Evolutionary conservation across 2,113 vertebrate species (phyloP), one percentile per base, ranked within the genome.

Genomic region (Podilymbus podiceps): DNA sequence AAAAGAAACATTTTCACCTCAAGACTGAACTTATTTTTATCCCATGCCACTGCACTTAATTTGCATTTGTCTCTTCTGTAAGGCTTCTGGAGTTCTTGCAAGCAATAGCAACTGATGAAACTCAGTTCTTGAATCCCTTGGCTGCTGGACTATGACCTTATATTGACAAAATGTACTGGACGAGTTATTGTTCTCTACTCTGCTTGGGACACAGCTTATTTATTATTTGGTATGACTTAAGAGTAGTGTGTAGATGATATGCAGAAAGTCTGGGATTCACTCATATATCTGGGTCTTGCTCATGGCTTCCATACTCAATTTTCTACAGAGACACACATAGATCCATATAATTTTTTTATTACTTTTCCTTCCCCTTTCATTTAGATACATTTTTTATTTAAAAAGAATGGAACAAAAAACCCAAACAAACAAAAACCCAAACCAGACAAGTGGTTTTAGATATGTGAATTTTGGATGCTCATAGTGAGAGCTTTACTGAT

Each of bases 41-140:
- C 8, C 25, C 66, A 53, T 12, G 8, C 88, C 55, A 80, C 38
- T 55, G 67, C 71, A 67, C 47, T 95, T 89, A 20, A 82, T 95
- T 83, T 96, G 55, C 67, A 79, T 88, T 94, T 8, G 5, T 83
- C 78, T 96, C 44, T 73, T 88, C 88, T 50, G 16, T 83, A 77
- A 89, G 42, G 75, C 59, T 78, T 83, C 91, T 71, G 55, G 82
- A 96, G 63, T 28, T 85, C 60, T 94, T 77, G 59, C 22, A 73
- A 94, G 95, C 28, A 59, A 33, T 47, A 93, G 50, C 38, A 90
- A 59, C 52, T 42, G 78, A 91, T 94, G 63, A 83, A 94, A 93
- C 67, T 66, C 20, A 47, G 25, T 83, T 85, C 44, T 63, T 47
- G 63, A 83, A 83, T 90, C 82, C 59, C 31, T 85, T 88, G 72